phyloP scores from a whole-genome alignment of 2,888 invertebrate species.

The Orchesellides sinensis region DNA sequence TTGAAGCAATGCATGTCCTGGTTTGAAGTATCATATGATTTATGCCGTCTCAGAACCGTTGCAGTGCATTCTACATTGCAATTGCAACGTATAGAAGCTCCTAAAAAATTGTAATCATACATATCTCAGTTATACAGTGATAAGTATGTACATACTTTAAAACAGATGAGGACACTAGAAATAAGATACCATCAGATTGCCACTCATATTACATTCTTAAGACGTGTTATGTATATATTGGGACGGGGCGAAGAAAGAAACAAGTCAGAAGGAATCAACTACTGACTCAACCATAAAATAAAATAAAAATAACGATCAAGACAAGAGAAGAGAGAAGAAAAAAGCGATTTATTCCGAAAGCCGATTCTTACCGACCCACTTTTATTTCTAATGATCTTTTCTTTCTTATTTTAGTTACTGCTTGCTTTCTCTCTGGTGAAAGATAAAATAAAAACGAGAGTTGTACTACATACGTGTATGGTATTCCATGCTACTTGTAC shows the following conservation, averaged over 20 bases:
- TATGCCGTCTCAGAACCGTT: too few relatives aligned
- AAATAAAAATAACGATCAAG: constrained; percentile 55
- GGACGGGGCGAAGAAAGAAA: constrained; percentile 26
- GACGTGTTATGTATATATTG: too few relatives aligned
- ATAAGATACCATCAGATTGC: too few relatives aligned
- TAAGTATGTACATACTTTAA: too few relatives aligned
- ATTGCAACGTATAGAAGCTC: too few relatives aligned
- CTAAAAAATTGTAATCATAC: too few relatives aligned
- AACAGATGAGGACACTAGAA: too few relatives aligned
- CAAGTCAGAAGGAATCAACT: constrained; percentile 18
- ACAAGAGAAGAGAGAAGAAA: constrained; percentile 11
- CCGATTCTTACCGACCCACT: constrained; percentile 58
- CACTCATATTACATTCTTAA: too few relatives aligned
- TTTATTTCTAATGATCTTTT: constrained; percentile 57
- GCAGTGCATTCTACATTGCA: too few relatives aligned
- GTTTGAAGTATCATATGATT: too few relatives aligned
- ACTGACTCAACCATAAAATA: constrained; percentile 55
- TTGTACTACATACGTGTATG: neutral
- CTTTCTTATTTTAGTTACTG: constrained; percentile 13
- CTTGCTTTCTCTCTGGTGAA: neutral
- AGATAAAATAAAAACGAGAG: neutral
- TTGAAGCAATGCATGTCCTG: too few relatives aligned
- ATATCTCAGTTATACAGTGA: too few relatives aligned
- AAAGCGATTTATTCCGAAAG: constrained; percentile 56
- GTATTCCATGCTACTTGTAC: neutral